These are phyloP conservation scores for Altica lythri DNA, from an alignment of 2,888 invertebrate species.

Conservation along the genomic window DNA sequence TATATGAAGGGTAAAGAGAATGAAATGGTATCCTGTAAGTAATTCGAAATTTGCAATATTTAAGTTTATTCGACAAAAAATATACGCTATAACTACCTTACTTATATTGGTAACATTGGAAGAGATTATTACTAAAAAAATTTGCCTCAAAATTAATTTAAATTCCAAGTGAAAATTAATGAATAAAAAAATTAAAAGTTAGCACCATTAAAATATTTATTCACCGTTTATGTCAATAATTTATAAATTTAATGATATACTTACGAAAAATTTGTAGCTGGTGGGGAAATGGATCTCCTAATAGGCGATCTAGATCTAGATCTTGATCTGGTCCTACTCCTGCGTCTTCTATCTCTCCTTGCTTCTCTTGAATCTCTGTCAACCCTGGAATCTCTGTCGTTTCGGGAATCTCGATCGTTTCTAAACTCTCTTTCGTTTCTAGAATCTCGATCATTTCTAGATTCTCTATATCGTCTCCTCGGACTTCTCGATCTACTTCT, in stretches of 20 bases:
- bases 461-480: constrained; percentile 52
- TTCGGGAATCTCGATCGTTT: constrained; percentile 32
- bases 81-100: no score
- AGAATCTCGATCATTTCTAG: constrained; percentile 43
- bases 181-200: no score
- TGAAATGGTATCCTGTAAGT: no score
- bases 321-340: constrained; percentile 58
- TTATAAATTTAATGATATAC: constrained; percentile 17
- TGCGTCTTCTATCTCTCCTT: constrained; percentile 43
- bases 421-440: constrained; percentile 46
- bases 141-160: no score
- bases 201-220: no score
- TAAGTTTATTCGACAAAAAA: no score
- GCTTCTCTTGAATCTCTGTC: constrained; percentile 40
- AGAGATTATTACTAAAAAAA: no score
- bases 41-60: no score
- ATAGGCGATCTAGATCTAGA: constrained; percentile 49
- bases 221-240: no score
- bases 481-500: constrained; percentile 59
- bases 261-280: constrained; percentile 55
- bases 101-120: no score
- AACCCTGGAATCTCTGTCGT: constrained; percentile 7
- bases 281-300: constrained; percentile 54
- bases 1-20: no score
- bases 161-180: no score